Base-by-base conservation (phyloP, 2,888 invertebrate species). In the Nephrotoma appendiculata region DNA sequence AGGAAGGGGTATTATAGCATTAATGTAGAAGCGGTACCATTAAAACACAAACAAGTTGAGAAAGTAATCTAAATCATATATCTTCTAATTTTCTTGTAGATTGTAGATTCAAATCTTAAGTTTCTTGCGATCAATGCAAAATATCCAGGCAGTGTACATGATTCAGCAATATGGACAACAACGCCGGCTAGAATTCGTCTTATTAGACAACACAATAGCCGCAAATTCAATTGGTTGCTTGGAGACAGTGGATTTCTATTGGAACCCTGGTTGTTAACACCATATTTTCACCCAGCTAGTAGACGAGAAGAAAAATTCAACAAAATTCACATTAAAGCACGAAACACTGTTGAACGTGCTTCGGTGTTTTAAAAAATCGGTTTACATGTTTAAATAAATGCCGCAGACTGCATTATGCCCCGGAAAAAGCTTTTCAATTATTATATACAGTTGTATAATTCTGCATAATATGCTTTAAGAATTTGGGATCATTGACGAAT, bases 1-100 rank as follows among this genome's bases (percentile, higher is more conserved):
- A 41, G 87, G 52, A 87, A 88, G 83, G 88, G 87, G 31, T 87
- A 84, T 85, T 86, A 87, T 85, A 87, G 87, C 57, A 86, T 88
- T 19, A 87, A 88, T 83, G 87, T 87, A 11, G 85, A 88, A 87
- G 86, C 87, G 19, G 87, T 87, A 71, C 42, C 19, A 45, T 57
- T 9, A 84, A 19, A 83, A 86, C 7, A 12, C 71, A 85, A 41
- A 31, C 86, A 86, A 12, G 45, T 7, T 19, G 19, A 19, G 19
- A 12, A 45, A 41, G 6, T 87, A 41, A 9, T 86, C 42, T 19
- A 31, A n/a, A 41, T 15, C 15, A 85, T 85, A 31, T 48, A 86
- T 87, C 11, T 86, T 15, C 19, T 19, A 19, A 19, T 19, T 19
- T 19, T 19, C 19, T 19, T 19, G 19, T 19, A 19, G 19, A 19